Conservation (phyloP, 2,888 invertebrate species). For the Lasiommata megera region DNA sequence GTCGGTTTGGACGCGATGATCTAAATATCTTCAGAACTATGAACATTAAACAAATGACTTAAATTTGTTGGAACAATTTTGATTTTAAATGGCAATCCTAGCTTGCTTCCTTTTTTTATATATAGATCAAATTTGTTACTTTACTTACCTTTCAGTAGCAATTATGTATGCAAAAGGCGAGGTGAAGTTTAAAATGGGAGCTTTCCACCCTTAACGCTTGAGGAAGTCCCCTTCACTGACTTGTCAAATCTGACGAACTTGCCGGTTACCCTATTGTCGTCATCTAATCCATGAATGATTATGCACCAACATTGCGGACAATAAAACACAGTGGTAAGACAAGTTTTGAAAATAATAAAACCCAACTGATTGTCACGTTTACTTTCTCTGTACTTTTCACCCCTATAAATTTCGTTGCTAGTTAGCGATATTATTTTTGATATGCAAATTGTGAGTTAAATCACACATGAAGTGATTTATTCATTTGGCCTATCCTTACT, state of each 20-base stretch:
- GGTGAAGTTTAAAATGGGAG: conserved; percentile 21
- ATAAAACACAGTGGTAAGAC: conserved; percentile 60
- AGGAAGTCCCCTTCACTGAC: conserved; percentile 52
- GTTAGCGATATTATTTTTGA: conserved; percentile 50
- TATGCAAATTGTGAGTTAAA: conserved; percentile 44
- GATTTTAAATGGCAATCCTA: too few species aligned
- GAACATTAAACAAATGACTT: too few species aligned
- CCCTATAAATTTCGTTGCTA: conserved; percentile 41
- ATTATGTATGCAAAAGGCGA: neutral
- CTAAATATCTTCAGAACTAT: neutral
- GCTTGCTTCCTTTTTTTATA: too few species aligned
- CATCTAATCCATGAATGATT: conserved; percentile 66
- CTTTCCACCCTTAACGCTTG: conserved; percentile 45
- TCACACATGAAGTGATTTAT: conserved; percentile 50
- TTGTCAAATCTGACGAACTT: conserved; percentile 65
- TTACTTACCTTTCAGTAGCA: neutral
- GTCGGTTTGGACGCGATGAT: neutral
- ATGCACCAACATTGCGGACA: conserved; percentile 61
- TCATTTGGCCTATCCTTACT: conserved; percentile 43
- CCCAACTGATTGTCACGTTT: conserved; percentile 53
- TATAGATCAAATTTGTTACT: too few species aligned
- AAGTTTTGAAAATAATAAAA: conserved; percentile 66
- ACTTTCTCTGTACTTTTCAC: conserved; percentile 61
- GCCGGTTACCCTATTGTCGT: conserved; percentile 56
- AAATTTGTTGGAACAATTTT: too few species aligned